Conservation (phyloP, 2,797 vertebrate species). For the Columba guinea region DNA sequence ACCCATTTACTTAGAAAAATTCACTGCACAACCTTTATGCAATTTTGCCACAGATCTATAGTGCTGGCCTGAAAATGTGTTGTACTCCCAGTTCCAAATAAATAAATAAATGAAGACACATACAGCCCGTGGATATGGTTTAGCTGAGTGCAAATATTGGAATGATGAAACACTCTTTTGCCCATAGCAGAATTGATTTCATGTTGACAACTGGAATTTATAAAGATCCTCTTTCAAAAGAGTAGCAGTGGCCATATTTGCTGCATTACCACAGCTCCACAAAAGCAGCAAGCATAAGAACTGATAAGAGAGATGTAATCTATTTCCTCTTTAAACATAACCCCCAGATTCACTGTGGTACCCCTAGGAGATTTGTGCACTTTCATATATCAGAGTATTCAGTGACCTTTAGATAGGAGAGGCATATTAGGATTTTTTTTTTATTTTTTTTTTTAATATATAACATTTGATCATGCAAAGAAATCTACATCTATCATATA, state of each 20-base stretch:
- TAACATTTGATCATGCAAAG: background rate
- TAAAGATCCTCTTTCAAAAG: slow-evolving; percentile 43
- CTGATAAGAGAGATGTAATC: background rate
- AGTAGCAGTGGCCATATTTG: slow-evolving; percentile 31
- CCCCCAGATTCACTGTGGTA: background rate
- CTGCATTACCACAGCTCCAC: background rate
- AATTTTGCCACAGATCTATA: slow-evolving; percentile 41
- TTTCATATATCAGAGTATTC: background rate
- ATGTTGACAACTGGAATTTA: slow-evolving; percentile 61
- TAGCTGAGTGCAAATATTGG: slow-evolving; percentile 67
- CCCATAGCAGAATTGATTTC: slow-evolving; percentile 64
- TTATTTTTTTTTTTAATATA: background rate
- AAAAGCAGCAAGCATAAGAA: background rate
- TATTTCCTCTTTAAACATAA: background rate
- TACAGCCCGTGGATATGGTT: slow-evolving; percentile 53
- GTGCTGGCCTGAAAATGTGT: slow-evolving; percentile 34
- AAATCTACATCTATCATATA: background rate
- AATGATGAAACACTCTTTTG: slow-evolving; percentile 55
- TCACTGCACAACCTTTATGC: slow-evolving; percentile 39
- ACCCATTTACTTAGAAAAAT: slow-evolving; percentile 40
- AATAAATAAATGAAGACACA: slow-evolving; percentile 65
- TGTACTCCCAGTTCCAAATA: slow-evolving; percentile 43
- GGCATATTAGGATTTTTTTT: background rate
- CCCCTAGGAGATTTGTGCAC: background rate
- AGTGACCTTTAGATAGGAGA: background rate